A percentile compares a stretch with the other conserved stretches of the same genome.
phyloP scores from a whole-genome alignment of 2,888 invertebrate genomes.

The Lypha dubia region DNA sequence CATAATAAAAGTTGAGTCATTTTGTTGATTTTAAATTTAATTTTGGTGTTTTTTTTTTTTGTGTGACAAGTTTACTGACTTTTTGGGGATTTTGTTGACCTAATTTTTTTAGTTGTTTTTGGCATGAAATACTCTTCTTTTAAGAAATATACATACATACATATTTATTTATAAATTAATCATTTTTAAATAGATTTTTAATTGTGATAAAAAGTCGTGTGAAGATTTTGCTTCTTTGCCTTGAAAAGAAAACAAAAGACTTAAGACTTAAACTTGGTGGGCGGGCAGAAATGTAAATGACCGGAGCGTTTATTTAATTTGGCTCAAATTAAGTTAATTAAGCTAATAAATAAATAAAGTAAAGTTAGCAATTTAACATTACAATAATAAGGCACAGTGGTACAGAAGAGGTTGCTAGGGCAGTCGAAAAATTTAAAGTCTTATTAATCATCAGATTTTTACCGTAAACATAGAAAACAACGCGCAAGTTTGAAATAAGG shows the following conservation, averaged over 20 bases:
- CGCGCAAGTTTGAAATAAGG: too few relatives aligned
- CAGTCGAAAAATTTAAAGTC: too few relatives aligned
- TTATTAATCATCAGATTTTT: too few relatives aligned
- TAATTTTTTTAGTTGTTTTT: constrained; percentile 31
- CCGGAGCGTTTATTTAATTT: too few relatives aligned
- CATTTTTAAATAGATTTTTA: not conserved
- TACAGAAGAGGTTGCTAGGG: too few relatives aligned
- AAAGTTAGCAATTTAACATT: too few relatives aligned
- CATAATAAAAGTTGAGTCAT: constrained; percentile 42
- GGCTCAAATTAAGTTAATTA: too few relatives aligned
- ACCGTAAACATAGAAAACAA: too few relatives aligned
- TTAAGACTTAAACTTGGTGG: constrained; percentile 36
- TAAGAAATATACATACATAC: too few relatives aligned
- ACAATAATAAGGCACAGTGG: too few relatives aligned
- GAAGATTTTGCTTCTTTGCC: constrained; percentile 1
- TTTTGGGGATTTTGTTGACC: constrained; percentile 45
- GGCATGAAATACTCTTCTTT: constrained; percentile 3
- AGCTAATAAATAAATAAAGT: too few relatives aligned
- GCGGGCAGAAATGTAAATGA: not conserved
- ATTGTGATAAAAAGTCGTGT: not conserved
- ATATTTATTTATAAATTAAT: not conserved
- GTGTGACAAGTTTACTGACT: constrained; percentile 44
- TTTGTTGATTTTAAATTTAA: not conserved
- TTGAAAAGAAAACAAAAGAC: constrained; percentile 35
- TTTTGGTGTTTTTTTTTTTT: not conserved